Percentiles rank a stretch among this genome's conserved stretches.
These are phyloP conservation scores for Ptilorrhoa leucosticta DNA, from an alignment of 2,113 vertebrate species.

Conservation along the genomic window DNA sequence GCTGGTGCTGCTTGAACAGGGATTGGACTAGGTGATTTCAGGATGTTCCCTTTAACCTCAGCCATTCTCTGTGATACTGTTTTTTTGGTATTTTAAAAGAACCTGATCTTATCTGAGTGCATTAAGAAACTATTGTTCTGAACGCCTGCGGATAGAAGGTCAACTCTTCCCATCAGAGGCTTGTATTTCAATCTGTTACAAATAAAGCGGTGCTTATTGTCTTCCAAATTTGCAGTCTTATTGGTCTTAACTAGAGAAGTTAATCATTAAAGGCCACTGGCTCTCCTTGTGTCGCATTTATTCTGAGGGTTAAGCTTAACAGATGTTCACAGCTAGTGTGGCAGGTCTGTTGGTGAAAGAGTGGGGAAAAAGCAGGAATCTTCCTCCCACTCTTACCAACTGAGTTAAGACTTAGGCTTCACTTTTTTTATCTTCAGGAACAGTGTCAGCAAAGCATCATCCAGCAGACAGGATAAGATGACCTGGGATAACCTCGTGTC, in stretches of 20 bases:
- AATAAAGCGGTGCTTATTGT: not conserved
- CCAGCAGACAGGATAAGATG: slow-evolving; percentile 16
- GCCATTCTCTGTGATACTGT: not conserved
- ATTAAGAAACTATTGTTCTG: not conserved
- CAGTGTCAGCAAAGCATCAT: slow-evolving; percentile 22
- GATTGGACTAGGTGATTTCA: not conserved
- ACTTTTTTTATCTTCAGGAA: not conserved
- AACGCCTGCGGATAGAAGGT: not conserved
- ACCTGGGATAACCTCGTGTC: not conserved
- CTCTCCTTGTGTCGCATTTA: not conserved
- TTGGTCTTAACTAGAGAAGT: not conserved
- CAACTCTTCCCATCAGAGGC: not conserved
- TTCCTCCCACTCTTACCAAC: not conserved
- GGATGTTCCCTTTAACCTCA: not conserved
- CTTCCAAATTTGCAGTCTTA: not conserved
- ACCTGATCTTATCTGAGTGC: not conserved
- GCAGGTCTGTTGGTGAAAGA: not conserved
- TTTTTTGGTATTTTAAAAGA: not conserved
- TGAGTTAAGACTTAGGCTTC: not conserved
- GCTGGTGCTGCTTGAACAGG: not conserved
- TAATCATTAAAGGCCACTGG: not conserved
- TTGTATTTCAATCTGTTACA: not conserved
- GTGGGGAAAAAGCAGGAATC: not conserved
- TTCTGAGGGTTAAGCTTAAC: not conserved
- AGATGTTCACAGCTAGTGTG: not conserved